Conservation (phyloP, 2,797 vertebrate species). For the Synanceia verrucosa region DNA sequence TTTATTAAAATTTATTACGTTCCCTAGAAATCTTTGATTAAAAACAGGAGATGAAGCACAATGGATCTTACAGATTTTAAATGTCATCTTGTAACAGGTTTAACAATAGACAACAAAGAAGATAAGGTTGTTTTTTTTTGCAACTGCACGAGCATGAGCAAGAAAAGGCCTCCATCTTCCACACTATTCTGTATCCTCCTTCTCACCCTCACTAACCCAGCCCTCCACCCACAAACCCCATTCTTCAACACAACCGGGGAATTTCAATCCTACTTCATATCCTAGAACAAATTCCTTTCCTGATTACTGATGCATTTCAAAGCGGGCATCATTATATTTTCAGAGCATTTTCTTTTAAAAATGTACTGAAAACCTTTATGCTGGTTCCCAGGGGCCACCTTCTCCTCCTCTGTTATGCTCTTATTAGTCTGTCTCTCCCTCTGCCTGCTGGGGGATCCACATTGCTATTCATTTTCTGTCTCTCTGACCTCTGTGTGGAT, state of each 20-base stretch:
- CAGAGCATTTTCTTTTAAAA: constrained; percentile 92
- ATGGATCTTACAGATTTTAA: constrained; percentile 27
- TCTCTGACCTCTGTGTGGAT: constrained; percentile 91
- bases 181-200: constrained; percentile 53
- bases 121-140: not conserved
- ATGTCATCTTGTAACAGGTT: constrained; percentile 21
- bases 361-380: constrained; percentile 91
- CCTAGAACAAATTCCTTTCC: constrained; percentile 81
- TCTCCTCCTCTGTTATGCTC: constrained; percentile 91
- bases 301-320: constrained; percentile 93
- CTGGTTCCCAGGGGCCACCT: constrained; percentile 88
- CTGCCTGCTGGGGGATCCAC: constrained; percentile 90
- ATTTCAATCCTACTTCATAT: constrained; percentile 79
- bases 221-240: constrained; percentile 57
- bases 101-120: not conserved
- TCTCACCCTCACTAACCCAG: constrained; percentile 50
- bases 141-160: constrained; percentile 40
- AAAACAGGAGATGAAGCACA: constrained; percentile 34
- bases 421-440: constrained; percentile 93
- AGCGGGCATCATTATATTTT: constrained; percentile 93
- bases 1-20: constrained; percentile 54
- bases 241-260: constrained; percentile 68
- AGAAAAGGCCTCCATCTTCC: constrained; percentile 43
- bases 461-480: constrained; percentile 94
- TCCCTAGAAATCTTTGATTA: constrained; percentile 69